These are phyloP conservation scores for Oenanthe oenanthe DNA, from an alignment of 2,113 vertebrate species.

Conservation along the genomic window DNA sequence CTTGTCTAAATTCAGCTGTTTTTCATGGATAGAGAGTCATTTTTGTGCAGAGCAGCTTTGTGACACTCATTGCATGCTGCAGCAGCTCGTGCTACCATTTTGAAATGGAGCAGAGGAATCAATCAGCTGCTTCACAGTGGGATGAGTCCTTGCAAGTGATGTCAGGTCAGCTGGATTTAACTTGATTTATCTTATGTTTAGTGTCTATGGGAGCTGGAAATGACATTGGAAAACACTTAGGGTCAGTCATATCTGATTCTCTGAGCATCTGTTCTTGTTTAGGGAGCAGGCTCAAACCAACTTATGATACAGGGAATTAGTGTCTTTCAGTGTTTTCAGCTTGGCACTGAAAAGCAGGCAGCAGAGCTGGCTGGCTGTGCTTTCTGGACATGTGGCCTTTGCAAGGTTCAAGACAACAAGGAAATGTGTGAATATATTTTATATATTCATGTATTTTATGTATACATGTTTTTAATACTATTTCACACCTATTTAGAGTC, in stretches of 20 bases:
- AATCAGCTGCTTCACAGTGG: background rate
- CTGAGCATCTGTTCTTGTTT: background rate
- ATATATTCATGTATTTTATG: rapidly evolving
- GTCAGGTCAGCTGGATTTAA: background rate
- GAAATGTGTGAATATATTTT: background rate
- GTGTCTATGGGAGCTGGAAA: background rate
- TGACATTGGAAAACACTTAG: background rate
- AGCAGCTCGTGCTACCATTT: background rate
- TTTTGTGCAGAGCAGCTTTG: background rate
- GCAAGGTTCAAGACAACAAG: background rate
- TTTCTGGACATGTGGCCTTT: background rate
- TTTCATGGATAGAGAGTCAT: background rate
- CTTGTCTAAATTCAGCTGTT: background rate
- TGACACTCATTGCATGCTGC: background rate
- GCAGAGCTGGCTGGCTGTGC: background rate
- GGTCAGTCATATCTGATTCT: background rate
- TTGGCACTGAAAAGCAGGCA: background rate
- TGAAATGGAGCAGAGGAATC: background rate
- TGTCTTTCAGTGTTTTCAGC: background rate
- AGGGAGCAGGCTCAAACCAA: background rate
- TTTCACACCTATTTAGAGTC: background rate
- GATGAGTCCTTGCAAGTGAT: background rate
- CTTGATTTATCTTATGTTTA: background rate
- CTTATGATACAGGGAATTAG: background rate
- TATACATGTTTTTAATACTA: background rate